Evolutionary conservation across 2,113 vertebrate species (phyloP).

Genomic region (Gnathonemus longibarbis): DNA sequence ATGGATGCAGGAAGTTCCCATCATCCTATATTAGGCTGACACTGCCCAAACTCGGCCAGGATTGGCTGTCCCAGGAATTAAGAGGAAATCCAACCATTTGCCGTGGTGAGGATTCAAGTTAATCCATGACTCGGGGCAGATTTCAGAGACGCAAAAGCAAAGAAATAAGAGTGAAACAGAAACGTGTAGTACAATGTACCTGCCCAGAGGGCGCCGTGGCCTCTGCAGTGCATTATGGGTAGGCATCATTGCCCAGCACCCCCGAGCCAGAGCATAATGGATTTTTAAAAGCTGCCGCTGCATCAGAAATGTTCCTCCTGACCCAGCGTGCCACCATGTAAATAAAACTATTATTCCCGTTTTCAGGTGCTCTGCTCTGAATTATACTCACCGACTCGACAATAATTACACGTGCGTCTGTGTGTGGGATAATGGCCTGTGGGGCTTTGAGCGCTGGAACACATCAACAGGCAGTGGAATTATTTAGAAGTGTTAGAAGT

Average conservation of each 20-base stretch:
- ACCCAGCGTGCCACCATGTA: slow-evolving; percentile 52
- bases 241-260: slow-evolving; percentile 33
- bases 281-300: slow-evolving; percentile 40
- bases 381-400: slow-evolving; percentile 29
- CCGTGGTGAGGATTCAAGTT: background rate
- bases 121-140: background rate
- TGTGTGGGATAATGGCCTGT: slow-evolving; percentile 12
- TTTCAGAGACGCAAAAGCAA: background rate
- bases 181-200: background rate
- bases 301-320: slow-evolving; percentile 37
- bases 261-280: slow-evolving; percentile 28
- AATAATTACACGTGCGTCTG: slow-evolving; percentile 20
- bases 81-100: background rate
- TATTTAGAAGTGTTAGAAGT: background rate
- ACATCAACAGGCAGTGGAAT: background rate
- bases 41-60: background rate
- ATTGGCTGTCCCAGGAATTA: background rate
- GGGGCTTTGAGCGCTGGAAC: background rate
- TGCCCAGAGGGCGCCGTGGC: background rate
- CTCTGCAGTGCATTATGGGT: slow-evolving; percentile 17
- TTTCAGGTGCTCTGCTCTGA: slow-evolving; percentile 35
- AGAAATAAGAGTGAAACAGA: background rate
- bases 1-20: background rate
- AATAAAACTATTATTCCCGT: slow-evolving; percentile 54
- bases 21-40: background rate